Base-by-base conservation (phyloP, 2,797 vertebrate species). In the Pipistrellus pipistrellus region DNA sequence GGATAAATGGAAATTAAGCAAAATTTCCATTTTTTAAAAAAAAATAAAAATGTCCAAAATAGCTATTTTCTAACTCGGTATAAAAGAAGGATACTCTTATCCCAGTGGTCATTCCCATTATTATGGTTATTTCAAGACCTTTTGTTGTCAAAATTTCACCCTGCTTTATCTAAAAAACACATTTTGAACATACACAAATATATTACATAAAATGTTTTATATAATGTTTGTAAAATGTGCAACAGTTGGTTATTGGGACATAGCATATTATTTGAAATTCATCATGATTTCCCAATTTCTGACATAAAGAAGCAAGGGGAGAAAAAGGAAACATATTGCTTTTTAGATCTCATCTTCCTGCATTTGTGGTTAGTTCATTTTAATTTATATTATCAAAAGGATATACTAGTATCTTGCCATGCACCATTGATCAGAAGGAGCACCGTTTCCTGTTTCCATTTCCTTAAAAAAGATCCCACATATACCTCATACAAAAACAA, bases 1-100 rank as follows among this genome's bases (percentile, higher is more conserved):
- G 46, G 66, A 95, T 96, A 97, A 95, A 96, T 96, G 96, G 88
- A 96, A 97, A 97, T 97, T 97, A 96, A 96, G 95, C 53, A 84
- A 91, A 92, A 95, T 97, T 97, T 96, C 88, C 93, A 91, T 94
- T 93, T 41, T 41, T 82, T 0, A 51, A 91, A n/a, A 91, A n/a
- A 30, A 62, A 66, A 94, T 96, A 93, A 94, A 95, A 96, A 77
- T 93, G 9, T 81, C 94, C 73, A 90, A 94, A 97, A 96, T 85
- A 96, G 88, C 80, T 94, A 30, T 71, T 78, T 90, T 84, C 73
- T 92, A 91, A 76, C 71, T 95, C 81, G 66, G 32, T 85, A 85
- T 68, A 57, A 83, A 84, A 87, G 32, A 90, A 17, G 21, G n/a
- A 53, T 64, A 35, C 25, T 88, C 41, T 88, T 90, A 46, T 78